Evolutionary conservation across 2,797 vertebrate genomes (phyloP).

Genomic region (Valencia hispanica): DNA sequence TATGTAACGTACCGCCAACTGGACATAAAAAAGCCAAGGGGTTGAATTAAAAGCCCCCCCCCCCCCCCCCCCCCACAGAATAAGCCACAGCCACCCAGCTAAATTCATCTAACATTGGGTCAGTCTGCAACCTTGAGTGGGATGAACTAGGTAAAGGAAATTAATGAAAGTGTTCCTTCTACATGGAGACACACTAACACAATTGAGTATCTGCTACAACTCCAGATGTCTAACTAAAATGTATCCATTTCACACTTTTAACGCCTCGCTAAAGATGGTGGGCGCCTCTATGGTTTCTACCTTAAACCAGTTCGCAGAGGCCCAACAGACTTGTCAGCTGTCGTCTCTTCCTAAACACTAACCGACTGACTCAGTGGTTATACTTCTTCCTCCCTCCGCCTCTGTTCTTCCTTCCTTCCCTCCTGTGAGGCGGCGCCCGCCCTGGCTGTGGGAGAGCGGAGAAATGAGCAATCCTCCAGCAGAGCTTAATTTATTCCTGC

Average conservation of each 20-base stretch:
- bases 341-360: slow-evolving; percentile 27
- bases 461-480: slow-evolving; percentile 61
- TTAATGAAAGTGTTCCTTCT: background rate
- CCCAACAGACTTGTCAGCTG: slow-evolving; percentile 17
- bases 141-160: background rate
- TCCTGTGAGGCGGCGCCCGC: slow-evolving; percentile 16
- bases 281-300: background rate
- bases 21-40: too few relatives aligned
- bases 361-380: slow-evolving; percentile 37
- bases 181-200: background rate
- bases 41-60: too few relatives aligned
- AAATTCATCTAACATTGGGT: too few relatives aligned
- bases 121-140: too few relatives aligned
- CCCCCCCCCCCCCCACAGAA: too few relatives aligned
- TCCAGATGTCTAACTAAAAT: slow-evolving; percentile 8
- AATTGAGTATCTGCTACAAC: background rate
- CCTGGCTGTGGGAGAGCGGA: slow-evolving; percentile 25
- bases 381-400: slow-evolving; percentile 8
- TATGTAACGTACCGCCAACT: too few relatives aligned
- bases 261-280: background rate
- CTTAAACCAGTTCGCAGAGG: background rate
- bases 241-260: background rate
- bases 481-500: slow-evolving; percentile 70
- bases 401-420: slow-evolving; percentile 1
- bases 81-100: too few relatives aligned